Evolutionary conservation across 2,888 invertebrate species (phyloP), one percentile per base, ranked within the genome.

Genomic region (Tubiluchus corallicola): DNA sequence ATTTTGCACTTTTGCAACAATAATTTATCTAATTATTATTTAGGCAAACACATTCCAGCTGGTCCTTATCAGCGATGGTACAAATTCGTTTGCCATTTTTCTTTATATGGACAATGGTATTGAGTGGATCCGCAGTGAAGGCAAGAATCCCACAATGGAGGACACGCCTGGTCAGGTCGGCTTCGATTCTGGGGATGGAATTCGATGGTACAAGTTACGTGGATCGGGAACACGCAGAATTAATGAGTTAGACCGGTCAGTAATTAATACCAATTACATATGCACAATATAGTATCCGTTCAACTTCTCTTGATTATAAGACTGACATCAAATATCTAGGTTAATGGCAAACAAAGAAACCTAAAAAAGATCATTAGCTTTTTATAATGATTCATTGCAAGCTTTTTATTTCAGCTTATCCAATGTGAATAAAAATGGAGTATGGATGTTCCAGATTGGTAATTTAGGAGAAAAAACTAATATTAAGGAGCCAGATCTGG

Each of bases 101-200:
- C 68, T 87, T 46, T 98, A 94, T 63, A 81, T 84, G 1, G 77
- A 80, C 53, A 73, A 77, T 47, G 84, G 84, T 1, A 76, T 98
- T 43, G 82, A 87, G 59, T 98, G 96, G 96, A 75, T 85, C 43
- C 80, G 82, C 61, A 80, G 79, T 41, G 77, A 79, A 47, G 68
- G 68, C 2, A 77, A 79, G 52, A 73, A 74, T n/a, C 71, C 74
- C n/a, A 77, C 76, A 19, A 61, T 82, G 40, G 81, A 82, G 0
- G 90, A 92, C 58, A 83, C 87, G 0, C 77, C 83, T 54, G 90
- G 87, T 1, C 94, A 96, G 66, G 87, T 81, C 43, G 94, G 92
- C 2, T 80, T 96, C 54, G 76, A 85, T 50, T 74, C 83, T 1
- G 80, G 80, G 49, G 83, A 85, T 59, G 82, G 82, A 37, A n/a